Evolutionary conservation across 2,113 vertebrate genomes (phyloP).

Genomic region (Agapornis roseicollis): DNA sequence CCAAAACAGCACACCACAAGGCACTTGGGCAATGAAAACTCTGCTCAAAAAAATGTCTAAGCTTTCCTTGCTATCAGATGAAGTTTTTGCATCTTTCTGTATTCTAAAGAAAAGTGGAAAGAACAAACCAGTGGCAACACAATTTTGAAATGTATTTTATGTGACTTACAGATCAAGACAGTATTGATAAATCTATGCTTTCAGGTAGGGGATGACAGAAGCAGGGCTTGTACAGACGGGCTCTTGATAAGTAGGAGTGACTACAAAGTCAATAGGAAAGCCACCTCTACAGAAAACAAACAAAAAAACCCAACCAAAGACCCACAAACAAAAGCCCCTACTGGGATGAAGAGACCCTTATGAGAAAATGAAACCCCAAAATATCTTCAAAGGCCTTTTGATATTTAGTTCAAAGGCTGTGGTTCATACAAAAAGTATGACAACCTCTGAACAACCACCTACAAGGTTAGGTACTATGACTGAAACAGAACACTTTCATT

Average conservation of each 20-base stretch:
- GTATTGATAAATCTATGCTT: neutral
- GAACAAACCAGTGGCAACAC: neutral
- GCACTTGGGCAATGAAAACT: neutral
- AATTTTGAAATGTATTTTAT: neutral
- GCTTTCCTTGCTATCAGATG: neutral
- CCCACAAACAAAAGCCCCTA: neutral
- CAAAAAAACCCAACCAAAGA: neutral
- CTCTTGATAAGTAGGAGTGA: neutral
- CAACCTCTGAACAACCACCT: neutral
- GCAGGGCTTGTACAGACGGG: neutral
- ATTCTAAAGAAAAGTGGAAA: neutral
- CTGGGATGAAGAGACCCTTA: neutral
- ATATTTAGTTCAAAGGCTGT: conserved; percentile 39
- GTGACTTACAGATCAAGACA: neutral
- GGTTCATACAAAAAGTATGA: neutral
- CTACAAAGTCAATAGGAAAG: neutral
- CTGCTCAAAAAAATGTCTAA: neutral
- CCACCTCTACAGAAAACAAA: neutral
- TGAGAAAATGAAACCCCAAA: neutral
- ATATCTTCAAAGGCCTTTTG: conserved; percentile 39
- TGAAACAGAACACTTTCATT: neutral
- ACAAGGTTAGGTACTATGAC: neutral
- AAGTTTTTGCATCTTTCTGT: neutral
- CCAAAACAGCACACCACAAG: neutral
- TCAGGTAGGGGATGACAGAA: neutral